Evolutionary conservation across 92 coral and sea anemone genomes (phyloP).

Genomic region (Anthopleura xanthogrammica): DNA sequence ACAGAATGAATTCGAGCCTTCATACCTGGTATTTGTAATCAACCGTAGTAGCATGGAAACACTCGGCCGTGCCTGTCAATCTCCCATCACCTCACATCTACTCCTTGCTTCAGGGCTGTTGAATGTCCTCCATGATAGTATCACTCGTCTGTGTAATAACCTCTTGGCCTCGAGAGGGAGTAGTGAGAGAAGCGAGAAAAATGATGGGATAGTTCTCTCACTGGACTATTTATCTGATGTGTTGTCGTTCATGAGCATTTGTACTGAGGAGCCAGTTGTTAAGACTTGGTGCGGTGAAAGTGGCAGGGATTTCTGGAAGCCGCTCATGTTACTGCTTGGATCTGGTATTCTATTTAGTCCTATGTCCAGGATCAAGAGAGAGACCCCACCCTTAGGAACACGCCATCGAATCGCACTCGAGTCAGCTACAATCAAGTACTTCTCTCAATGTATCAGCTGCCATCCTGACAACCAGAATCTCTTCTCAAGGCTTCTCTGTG

Average conservation of each 20-base stretch:
- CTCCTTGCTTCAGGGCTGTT: slow-evolving; percentile 78
- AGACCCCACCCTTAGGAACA: slow-evolving; percentile 25
- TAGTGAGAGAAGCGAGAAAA: neutral
- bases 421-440: slow-evolving; percentile 71
- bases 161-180: slow-evolving; percentile 20
- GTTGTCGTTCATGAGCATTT: slow-evolving; percentile 65
- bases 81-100: slow-evolving; percentile 48
- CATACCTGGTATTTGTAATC: slow-evolving; percentile 38
- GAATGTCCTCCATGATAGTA: slow-evolving; percentile 46
- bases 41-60: slow-evolving; percentile 55
- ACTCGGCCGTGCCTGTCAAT: slow-evolving; percentile 66
- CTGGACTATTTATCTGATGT: slow-evolving; percentile 59
- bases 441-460: slow-evolving; percentile 69
- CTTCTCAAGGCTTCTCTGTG: slow-evolving; percentile 77
- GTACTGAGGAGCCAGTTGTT: slow-evolving; percentile 70
- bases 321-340: slow-evolving; percentile 63
- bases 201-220: slow-evolving; percentile 5
- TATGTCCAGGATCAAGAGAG: slow-evolving; percentile 18
- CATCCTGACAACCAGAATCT: slow-evolving; percentile 80
- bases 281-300: slow-evolving; percentile 78
- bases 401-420: slow-evolving; percentile 75
- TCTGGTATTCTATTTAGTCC: slow-evolving; percentile 43
- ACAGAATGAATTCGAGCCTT: slow-evolving; percentile 16
- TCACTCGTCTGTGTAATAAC: slow-evolving; percentile 47
- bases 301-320: slow-evolving; percentile 73